Conservation (phyloP, 53 echinoderm and acorn worm species). For the Apostichopus leukothele region DNA sequence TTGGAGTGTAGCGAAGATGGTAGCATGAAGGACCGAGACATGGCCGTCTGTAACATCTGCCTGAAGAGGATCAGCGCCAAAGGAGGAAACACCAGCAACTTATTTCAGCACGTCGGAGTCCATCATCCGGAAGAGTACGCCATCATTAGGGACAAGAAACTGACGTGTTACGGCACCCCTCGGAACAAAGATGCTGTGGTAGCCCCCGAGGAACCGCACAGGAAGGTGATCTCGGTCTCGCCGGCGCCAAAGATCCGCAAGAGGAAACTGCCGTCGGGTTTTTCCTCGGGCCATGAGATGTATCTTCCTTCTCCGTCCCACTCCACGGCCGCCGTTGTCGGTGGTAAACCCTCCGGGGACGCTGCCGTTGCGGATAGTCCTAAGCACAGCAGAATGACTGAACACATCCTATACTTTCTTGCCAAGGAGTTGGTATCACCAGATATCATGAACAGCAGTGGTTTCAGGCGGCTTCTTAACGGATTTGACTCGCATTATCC, state of each 20-base stretch:
- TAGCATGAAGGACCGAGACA: constrained; percentile 19
- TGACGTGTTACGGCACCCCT: constrained; percentile 11
- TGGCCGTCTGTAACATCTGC: constrained; percentile 45
- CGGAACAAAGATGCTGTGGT: constrained; percentile 13
- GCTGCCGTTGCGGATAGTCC: background rate
- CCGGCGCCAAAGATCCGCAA: background rate
- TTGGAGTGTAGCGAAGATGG: constrained; percentile 47
- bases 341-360: background rate
- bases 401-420: constrained; percentile 33
- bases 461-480: constrained; percentile 37
- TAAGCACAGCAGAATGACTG: constrained; percentile 38
- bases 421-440: constrained; percentile 50
- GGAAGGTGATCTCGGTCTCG: constrained; percentile 23
- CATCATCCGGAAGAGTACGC: constrained; percentile 45
- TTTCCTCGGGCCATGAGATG: background rate
- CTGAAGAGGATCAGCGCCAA: constrained; percentile 46
- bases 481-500: constrained; percentile 47
- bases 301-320: background rate
- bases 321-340: background rate
- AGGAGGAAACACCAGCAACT: constrained; percentile 51
- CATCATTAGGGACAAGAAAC: constrained; percentile 25
- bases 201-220: background rate
- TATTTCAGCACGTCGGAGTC: constrained; percentile 28
- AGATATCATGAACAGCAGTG: constrained; percentile 16
- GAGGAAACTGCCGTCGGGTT: background rate